Evolutionary conservation across 1,140 invertebrate genomes (phyloP), one percentile per base, ranked within the genome.

Genomic region (Chlorops oryzae): DNA sequence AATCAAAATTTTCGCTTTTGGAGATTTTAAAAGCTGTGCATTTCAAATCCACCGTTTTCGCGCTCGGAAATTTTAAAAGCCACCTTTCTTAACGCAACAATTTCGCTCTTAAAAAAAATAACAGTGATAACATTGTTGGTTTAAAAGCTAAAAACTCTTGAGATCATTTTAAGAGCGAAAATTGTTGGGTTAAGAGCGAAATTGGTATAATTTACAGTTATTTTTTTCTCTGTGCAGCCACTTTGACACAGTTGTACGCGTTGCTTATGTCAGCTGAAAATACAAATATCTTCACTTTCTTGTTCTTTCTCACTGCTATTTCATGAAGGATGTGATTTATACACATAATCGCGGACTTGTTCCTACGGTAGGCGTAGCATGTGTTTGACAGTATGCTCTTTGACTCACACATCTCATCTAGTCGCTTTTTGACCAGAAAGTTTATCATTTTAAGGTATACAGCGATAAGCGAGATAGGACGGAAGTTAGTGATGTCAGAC

Each of bases 401-500:
- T 3, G 13, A 5, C 7, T 32, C 24, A 28, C 28, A 12, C 9
- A 28, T 18, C 6, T 15, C 3, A n/a, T 3, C 17, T 3, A 45
- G n/a, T 15, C 43, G 15, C 3, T 45, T 7, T 20, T 45, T 32
- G 4, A 45, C 6, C 15, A 27, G 18, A 3, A 45, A 18, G 17
- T 45, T 45, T 12, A 45, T 45, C 3, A 18, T 13, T 32, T 45
- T 45, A 15, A 45, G 24, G 25, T n/a, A n/a, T 5, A 28, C 43
- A 2, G 25, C 12, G 10, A 45, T 45, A 3, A 45, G 27, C 3
- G 43, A 25, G 15, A 45, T 45, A 2, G 43, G 43, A 13, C 43
- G 2, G 25, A 17, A 45, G 13, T 32, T 45, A 3, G n/a, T n/a
- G n/a, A n/a, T n/a, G n/a, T n/a, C 5, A 9, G 17, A 18, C 10